A percentile compares a stretch with the other conserved stretches of the same genome.
These are phyloP conservation scores for Macrobrachium nipponense DNA, from an alignment of 1,140 invertebrate species.

Conservation along the genomic window DNA sequence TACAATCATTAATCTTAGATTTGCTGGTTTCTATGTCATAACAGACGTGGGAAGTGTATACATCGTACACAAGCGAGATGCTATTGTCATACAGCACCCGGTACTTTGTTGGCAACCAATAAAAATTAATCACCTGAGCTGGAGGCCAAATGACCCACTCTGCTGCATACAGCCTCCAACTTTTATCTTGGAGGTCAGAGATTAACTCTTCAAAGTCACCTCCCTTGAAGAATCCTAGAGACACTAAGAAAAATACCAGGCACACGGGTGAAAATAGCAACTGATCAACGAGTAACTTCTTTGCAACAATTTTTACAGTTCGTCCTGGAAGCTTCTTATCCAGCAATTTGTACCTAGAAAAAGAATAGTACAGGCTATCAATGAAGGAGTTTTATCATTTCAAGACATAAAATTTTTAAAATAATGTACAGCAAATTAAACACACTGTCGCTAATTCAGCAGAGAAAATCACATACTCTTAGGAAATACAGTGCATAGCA, in stretches of 20 bases:
- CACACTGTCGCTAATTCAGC: too few relatives aligned
- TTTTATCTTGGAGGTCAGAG: slow-evolving; percentile 82
- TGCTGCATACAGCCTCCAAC: slow-evolving; percentile 81
- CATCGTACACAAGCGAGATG: slow-evolving; percentile 90
- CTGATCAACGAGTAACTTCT: slow-evolving; percentile 91
- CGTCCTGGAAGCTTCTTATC: slow-evolving; percentile 79
- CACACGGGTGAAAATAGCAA: slow-evolving; percentile 87
- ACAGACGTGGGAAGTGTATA: slow-evolving; percentile 87
- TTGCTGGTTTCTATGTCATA: slow-evolving; percentile 67
- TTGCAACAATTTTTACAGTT: slow-evolving; percentile 77
- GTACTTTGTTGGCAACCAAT: slow-evolving; percentile 84
- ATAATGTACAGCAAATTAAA: too few relatives aligned
- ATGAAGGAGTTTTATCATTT: slow-evolving; percentile 23
- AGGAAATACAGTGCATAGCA: too few relatives aligned
- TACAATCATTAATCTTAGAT: not conserved
- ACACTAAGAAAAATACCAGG: slow-evolving; percentile 84
- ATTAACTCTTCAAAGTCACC: slow-evolving; percentile 69
- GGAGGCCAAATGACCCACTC: slow-evolving; percentile 87
- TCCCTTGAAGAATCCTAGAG: slow-evolving; percentile 80
- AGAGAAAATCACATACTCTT: too few relatives aligned
- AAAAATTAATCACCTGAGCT: slow-evolving; percentile 88
- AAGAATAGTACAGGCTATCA: not conserved
- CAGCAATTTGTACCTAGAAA: slow-evolving; percentile 76
- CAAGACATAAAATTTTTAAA: too few relatives aligned
- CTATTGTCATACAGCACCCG: slow-evolving; percentile 91